Conservation (phyloP, 2,888 invertebrate species). For the Andrena marginata region DNA sequence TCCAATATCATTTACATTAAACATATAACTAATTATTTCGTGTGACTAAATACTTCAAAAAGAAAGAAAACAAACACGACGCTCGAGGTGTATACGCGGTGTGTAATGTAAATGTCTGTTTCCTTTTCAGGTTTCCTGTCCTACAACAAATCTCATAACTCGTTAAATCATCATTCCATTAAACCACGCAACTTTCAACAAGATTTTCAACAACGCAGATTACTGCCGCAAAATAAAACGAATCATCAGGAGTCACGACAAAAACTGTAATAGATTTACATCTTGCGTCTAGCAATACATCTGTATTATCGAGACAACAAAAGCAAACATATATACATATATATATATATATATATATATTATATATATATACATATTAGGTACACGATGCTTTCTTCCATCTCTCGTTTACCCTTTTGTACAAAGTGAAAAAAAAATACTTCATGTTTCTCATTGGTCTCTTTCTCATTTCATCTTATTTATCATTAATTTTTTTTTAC, state of each 20-base stretch:
- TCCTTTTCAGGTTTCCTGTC: conserved; percentile 81
- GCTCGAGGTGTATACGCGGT: neutral
- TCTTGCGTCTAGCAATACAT: conserved; percentile 71
- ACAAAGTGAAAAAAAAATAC: conserved; percentile 71
- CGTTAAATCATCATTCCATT: conserved; percentile 84
- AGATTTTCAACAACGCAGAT: conserved; percentile 79
- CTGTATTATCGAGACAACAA: conserved; percentile 67
- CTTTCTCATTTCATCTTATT: conserved; percentile 71
- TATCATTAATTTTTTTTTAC: conserved; percentile 69
- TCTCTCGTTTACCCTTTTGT: conserved; percentile 75
- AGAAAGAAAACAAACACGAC: neutral
- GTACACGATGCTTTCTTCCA: conserved; percentile 72
- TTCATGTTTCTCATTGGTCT: conserved; percentile 73
- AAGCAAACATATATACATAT: conserved; percentile 59
- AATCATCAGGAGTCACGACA: conserved; percentile 74
- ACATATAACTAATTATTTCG: conserved; percentile 17
- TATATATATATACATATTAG: conserved; percentile 57
- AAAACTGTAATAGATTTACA: conserved; percentile 76
- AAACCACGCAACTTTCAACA: conserved; percentile 79
- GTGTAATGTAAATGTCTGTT: conserved; percentile 55
- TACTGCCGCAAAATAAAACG: conserved; percentile 79
- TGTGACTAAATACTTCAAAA: conserved; percentile 1
- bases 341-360: conserved; percentile 56
- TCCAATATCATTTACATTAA: conserved; percentile 51
- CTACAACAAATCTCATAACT: conserved; percentile 81